phyloP scores from a whole-genome alignment of 1,140 invertebrate species.

The Drosophila busckii region DNA sequence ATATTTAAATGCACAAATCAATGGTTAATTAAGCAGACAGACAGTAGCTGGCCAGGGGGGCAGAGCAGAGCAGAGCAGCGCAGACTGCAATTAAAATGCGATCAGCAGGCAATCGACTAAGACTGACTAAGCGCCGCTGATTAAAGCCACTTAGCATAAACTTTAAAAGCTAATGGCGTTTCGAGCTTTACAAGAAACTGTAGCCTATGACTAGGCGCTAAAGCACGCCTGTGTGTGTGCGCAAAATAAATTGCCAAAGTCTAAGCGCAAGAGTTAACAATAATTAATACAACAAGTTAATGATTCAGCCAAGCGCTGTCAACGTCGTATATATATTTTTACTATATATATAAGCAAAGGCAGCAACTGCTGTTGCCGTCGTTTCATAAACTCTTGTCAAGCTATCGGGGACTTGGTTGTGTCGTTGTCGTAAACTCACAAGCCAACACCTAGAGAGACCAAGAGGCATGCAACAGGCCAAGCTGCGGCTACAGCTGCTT shows the following conservation, averaged over 20 bases:
- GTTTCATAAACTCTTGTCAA: slow-evolving; percentile 77
- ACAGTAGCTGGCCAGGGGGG: slow-evolving; percentile 29
- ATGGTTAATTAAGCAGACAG: slow-evolving; percentile 47
- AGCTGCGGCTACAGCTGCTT: slow-evolving; percentile 5
- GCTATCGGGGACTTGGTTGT: slow-evolving; percentile 40
- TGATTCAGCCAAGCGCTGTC: slow-evolving; percentile 66
- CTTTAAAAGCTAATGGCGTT: too few relatives aligned
- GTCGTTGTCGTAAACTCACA: slow-evolving; percentile 59
- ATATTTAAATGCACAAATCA: slow-evolving; percentile 65
- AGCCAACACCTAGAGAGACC: slow-evolving; percentile 61
- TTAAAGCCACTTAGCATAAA: too few relatives aligned
- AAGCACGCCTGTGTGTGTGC: slow-evolving; percentile 65
- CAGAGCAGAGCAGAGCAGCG: too few relatives aligned
- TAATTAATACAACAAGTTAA: slow-evolving; percentile 68
- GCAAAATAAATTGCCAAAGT: slow-evolving; percentile 76
- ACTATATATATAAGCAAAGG: slow-evolving; percentile 27
- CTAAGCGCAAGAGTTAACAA: slow-evolving; percentile 68
- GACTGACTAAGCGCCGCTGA: slow-evolving; percentile 14
- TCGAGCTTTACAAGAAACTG: too few relatives aligned
- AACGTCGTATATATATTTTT: not conserved
- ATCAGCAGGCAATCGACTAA: slow-evolving; percentile 42
- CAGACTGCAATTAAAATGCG: slow-evolving; percentile 66
- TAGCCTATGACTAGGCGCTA: too few relatives aligned
- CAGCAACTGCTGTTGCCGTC: slow-evolving; percentile 60
- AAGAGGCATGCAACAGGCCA: not conserved